These are phyloP conservation scores for Crenichthys baileyi DNA, from an alignment of 2,797 vertebrate species.

Conservation along the genomic window DNA sequence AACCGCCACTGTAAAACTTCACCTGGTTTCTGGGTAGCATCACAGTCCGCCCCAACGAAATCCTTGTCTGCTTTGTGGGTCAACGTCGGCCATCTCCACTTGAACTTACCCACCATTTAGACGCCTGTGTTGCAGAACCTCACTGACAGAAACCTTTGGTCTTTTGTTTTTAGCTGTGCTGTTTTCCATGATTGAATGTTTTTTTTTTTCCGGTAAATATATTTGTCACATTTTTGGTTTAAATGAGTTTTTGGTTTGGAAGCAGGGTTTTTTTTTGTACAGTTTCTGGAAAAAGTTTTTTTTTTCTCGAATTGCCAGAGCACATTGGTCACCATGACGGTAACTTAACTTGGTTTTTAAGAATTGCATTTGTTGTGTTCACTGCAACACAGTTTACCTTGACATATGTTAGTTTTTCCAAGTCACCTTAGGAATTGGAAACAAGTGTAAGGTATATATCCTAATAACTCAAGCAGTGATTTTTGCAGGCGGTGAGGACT, in stretches of 20 bases:
- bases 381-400: conserved; percentile 67
- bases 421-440: conserved; percentile 67
- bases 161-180: conserved; percentile 68
- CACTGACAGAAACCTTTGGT: conserved; percentile 60
- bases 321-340: conserved; percentile 59
- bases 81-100: conserved; percentile 48
- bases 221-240: conserved; percentile 70
- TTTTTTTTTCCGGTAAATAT: conserved; percentile 72
- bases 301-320: conserved; percentile 43
- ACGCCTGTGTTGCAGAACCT: conserved; percentile 59
- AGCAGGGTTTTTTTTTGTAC: conserved; percentile 71
- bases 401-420: conserved; percentile 66
- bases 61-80: conserved; percentile 40
- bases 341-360: conserved; percentile 63
- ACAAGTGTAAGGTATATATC: conserved; percentile 72
- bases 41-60: conserved; percentile 40
- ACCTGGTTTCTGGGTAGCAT: conserved; percentile 56
- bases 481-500: conserved; percentile 61
- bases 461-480: conserved; percentile 55
- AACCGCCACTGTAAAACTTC: conserved; percentile 50
- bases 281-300: conserved; percentile 58
- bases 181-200: conserved; percentile 68
- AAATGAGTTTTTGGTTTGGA: conserved; percentile 55
- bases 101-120: conserved; percentile 55
- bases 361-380: conserved; percentile 62